Base-by-base conservation (phyloP, 2,797 vertebrate species). In the Taenioides sp. region DNA sequence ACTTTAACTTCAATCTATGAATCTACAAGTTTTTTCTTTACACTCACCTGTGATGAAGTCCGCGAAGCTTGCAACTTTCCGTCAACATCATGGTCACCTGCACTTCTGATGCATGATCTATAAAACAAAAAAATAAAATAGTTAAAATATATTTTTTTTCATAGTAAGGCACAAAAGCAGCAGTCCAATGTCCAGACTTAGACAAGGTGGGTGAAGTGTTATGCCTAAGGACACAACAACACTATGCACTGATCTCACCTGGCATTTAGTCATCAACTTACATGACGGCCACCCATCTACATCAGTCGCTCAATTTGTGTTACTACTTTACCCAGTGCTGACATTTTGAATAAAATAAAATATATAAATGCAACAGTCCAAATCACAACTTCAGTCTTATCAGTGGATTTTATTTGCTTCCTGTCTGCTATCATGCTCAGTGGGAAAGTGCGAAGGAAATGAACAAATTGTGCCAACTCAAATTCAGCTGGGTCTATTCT, bases 51-150 rank as follows among this genome's bases (percentile, higher is more conserved):
- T 99, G 98, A 90, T 99, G 98, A 84, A 99, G 97, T 14, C 98
- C 97, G 67, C 98, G 94, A 2, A 99, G 96, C 85, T 99, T 99
- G 85, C 97, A 99, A 79, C 98, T 98, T 88, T 99, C 98, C 1
- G 98, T 98, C 83, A 99, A 84, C 97, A 99, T 99, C 97, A 99
- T 99, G 28, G 97, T 99, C 91, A 99, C 95, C 90, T 99, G 98
- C 43, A 98, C 94, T 91, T 99, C 98, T 4, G 97, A 99, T 4
- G 97, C 96, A 72, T 99, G 96, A 90, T 99, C 98, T 99, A 86
- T 34, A 59, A 18, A 77, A 49, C 47, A 73, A 77, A 20, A 70
- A 20, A 55, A n/a, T 58, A 72, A 20, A 63, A 58, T 10, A 17
- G 31, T 34, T 34, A 34, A 34, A 34, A 34, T 7, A 11, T 14